A percentile compares a stretch with the other conserved stretches of the same genome.
These are phyloP conservation scores for Stenodera caucasica DNA, from an alignment of 2,888 invertebrate species.

Conservation along the genomic window DNA sequence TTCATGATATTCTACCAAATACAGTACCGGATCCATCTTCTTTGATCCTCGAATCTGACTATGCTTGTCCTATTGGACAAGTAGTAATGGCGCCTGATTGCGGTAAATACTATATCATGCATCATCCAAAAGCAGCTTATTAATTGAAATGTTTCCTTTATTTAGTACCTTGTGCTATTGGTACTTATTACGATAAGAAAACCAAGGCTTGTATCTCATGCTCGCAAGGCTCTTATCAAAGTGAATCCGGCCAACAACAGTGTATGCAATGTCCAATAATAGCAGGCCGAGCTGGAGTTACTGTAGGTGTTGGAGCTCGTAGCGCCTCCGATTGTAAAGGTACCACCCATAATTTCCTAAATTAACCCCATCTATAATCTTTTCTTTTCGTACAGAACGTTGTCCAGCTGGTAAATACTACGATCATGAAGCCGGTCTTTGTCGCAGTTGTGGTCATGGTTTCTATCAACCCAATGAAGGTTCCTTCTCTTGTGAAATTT, in stretches of 20 bases:
- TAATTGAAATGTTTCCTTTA: constrained; percentile 16
- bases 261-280: constrained; percentile 90
- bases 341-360: too few species aligned
- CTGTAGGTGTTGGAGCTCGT: constrained; percentile 82
- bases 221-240: constrained; percentile 89
- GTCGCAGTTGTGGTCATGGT: constrained; percentile 91
- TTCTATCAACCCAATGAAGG: constrained; percentile 91
- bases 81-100: constrained; percentile 93
- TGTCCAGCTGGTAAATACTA: constrained; percentile 94
- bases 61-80: constrained; percentile 90
- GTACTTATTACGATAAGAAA: constrained; percentile 79
- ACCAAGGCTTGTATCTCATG: constrained; percentile 82
- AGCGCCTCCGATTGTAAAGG: constrained; percentile 88
- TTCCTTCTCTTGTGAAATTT: constrained; percentile 84
- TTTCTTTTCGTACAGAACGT: constrained; percentile 74
- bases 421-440: constrained; percentile 84
- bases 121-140: neutral
- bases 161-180: constrained; percentile 86
- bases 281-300: constrained; percentile 87
- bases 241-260: constrained; percentile 85
- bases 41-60: constrained; percentile 82
- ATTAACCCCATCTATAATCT: too few species aligned
- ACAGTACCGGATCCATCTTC: constrained; percentile 93
- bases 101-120: constrained; percentile 62
- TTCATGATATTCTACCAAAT: constrained; percentile 89